Conservation (phyloP, 2,888 invertebrate genomes). For the Itoplectis maculator region DNA sequence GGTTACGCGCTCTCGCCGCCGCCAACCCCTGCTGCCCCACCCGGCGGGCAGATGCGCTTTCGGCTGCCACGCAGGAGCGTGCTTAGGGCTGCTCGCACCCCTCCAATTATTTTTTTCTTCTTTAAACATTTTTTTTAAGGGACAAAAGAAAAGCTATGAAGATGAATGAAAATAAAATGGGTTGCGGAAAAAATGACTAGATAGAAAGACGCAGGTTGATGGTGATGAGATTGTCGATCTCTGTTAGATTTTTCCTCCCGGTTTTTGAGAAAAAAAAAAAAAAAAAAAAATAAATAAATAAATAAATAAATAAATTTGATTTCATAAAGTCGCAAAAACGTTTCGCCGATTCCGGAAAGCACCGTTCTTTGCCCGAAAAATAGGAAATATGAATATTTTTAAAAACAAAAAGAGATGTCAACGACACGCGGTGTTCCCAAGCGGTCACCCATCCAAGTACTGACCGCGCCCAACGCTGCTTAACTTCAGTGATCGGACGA, state of each 20-base stretch:
- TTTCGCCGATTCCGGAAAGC: too few relatives aligned
- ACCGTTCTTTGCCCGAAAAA: too few relatives aligned
- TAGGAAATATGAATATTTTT: neutral
- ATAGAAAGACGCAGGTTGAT: neutral
- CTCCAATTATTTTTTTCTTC: neutral
- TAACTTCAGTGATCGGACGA: conserved; percentile 65
- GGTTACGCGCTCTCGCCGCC: neutral
- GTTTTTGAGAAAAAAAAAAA: too few relatives aligned
- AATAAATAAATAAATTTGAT: too few relatives aligned
- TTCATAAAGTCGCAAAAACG: too few relatives aligned
- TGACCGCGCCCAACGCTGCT: conserved; percentile 64
- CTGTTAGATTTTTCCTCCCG: neutral
- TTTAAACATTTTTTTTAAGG: neutral
- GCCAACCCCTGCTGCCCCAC: conserved; percentile 25
- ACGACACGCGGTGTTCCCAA: conserved; percentile 67
- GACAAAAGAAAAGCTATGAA: neutral
- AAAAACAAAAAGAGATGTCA: conserved; percentile 25
- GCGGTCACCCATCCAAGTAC: conserved; percentile 69
- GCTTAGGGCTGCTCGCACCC: neutral
- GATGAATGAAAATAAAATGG: neutral
- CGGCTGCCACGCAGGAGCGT: conserved; percentile 38
- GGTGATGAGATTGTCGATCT: neutral
- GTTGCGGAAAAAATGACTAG: neutral
- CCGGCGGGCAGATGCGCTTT: conserved; percentile 22
- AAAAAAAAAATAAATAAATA: too few relatives aligned